Conservation (phyloP, 2,113 vertebrate genomes). For the Salminus brasiliensis region DNA sequence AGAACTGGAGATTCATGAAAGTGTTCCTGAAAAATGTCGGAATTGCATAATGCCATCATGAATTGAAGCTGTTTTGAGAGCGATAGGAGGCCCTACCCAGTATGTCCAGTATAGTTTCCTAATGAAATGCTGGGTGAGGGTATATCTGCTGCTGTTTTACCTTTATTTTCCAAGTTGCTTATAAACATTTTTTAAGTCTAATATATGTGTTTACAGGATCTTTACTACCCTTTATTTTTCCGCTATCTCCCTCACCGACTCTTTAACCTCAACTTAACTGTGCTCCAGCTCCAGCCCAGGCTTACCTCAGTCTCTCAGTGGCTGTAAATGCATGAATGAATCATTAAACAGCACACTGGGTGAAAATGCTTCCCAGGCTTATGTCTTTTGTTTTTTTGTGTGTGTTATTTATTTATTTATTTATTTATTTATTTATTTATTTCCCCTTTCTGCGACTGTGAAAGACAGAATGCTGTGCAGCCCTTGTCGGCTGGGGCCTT, state of each 20-base stretch:
- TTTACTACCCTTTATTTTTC: slow-evolving; percentile 30
- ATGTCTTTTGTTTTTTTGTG: background rate
- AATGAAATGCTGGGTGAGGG: too few relatives aligned
- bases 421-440: slow-evolving; percentile 19
- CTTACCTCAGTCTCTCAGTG: slow-evolving; percentile 23
- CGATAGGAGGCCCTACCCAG: too few relatives aligned
- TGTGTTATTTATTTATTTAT: background rate
- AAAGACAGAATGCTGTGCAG: slow-evolving; percentile 3
- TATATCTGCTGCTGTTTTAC: too few relatives aligned
- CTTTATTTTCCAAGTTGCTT: too few relatives aligned
- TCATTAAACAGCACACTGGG: slow-evolving; percentile 31
- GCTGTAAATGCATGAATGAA: slow-evolving; percentile 40
- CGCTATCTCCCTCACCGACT: slow-evolving; percentile 14
- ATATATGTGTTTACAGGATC: slow-evolving; percentile 41
- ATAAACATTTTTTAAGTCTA: too few relatives aligned
- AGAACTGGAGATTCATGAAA: too few relatives aligned
- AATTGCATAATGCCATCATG: too few relatives aligned
- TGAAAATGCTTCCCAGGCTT: slow-evolving; percentile 24
- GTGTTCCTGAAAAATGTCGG: too few relatives aligned
- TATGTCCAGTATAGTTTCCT: too few relatives aligned
- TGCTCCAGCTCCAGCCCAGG: background rate
- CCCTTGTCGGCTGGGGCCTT: background rate
- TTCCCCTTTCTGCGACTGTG: background rate
- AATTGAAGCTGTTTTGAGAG: too few relatives aligned
- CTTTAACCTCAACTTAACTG: slow-evolving; percentile 19